Conservation (phyloP, 2,113 vertebrate genomes). For the Salvelinus namaycush region DNA sequence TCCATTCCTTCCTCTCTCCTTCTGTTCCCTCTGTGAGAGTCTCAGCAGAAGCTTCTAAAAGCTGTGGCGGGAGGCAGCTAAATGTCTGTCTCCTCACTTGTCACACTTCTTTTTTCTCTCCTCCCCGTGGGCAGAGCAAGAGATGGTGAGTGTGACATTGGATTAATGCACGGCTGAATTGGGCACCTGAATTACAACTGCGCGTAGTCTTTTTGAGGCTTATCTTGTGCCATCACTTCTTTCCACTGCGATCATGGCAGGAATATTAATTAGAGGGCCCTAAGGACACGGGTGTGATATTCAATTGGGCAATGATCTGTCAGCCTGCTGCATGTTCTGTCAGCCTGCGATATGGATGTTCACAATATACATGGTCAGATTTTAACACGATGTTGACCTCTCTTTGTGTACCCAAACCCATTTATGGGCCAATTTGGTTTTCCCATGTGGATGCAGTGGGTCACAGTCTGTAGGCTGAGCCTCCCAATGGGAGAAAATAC, state of each 20-base stretch:
- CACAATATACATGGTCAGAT: too few relatives aligned
- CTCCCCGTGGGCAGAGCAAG: conserved; percentile 1
- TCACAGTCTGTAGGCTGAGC: too few relatives aligned
- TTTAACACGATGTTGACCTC: too few relatives aligned
- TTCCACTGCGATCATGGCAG: too few relatives aligned
- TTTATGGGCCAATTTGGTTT: neutral
- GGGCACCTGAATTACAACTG: too few relatives aligned
- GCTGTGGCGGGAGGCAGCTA: too few relatives aligned
- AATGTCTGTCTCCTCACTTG: neutral
- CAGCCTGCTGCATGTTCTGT: too few relatives aligned
- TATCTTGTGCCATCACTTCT: neutral
- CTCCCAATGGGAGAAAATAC: too few relatives aligned
- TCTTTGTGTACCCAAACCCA: conserved; percentile 10
- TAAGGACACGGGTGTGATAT: neutral
- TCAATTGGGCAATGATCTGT: neutral
- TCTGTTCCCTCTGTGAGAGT: neutral
- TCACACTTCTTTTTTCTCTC: neutral
- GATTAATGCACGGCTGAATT: too few relatives aligned
- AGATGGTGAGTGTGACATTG: conserved; percentile 21
- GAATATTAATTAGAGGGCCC: neutral
- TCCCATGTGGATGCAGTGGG: too few relatives aligned
- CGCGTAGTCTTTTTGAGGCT: neutral
- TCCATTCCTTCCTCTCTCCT: conserved; percentile 14
- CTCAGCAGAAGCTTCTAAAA: too few relatives aligned
- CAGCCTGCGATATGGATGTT: too few relatives aligned